Conservation (phyloP, 2,797 vertebrate genomes). For the Harpagifer antarcticus region DNA sequence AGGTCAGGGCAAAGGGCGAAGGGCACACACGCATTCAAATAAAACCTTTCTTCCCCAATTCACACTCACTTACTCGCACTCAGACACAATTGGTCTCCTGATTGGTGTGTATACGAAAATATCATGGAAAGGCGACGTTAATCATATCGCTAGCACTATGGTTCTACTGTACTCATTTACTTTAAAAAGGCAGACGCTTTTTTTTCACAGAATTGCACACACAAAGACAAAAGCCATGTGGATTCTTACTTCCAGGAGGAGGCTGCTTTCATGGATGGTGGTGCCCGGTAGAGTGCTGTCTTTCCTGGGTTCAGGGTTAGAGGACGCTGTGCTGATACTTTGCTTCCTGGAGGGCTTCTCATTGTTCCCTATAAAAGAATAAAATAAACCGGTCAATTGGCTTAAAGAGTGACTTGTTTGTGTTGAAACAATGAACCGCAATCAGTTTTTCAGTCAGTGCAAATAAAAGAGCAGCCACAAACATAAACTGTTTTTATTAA, state of each 20-base stretch:
- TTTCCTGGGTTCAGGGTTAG: conserved; percentile 79
- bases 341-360: conserved; percentile 80
- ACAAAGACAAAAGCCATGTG: conserved; percentile 16
- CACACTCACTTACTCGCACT: conserved; percentile 15
- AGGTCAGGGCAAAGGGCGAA: conserved; percentile 62
- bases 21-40: conserved; percentile 41
- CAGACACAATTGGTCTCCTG: conserved; percentile 2
- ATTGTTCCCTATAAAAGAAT: conserved; percentile 59
- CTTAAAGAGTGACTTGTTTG: background rate
- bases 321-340: conserved; percentile 58
- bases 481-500: background rate
- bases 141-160: too few species aligned
- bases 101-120: background rate
- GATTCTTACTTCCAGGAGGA: conserved; percentile 83
- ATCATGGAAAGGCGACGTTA: background rate
- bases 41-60: background rate
- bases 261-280: conserved; percentile 74
- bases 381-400: conserved; percentile 15
- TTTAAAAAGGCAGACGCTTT: too few species aligned
- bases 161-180: too few species aligned
- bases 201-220: background rate
- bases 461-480: conserved; percentile 1
- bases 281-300: conserved; percentile 62
- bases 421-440: background rate
- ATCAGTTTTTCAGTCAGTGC: background rate